phyloP scores from a whole-genome alignment of 2,888 invertebrate genomes.

The Mythimna impura region DNA sequence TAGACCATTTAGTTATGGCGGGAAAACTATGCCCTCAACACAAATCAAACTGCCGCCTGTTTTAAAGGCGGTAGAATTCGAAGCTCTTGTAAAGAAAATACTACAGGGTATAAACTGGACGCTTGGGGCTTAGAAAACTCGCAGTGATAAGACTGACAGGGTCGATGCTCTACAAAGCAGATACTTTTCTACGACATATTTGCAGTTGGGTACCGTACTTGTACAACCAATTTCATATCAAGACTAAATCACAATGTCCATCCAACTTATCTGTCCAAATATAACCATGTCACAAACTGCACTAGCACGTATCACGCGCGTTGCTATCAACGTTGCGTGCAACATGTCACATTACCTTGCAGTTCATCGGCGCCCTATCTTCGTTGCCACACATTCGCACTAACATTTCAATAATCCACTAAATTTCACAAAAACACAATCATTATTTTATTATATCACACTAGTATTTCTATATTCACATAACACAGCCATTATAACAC shows the following conservation, averaged over 20 bases:
- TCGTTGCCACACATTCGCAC: constrained; percentile 80
- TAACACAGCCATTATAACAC: constrained; percentile 46
- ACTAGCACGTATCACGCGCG: constrained; percentile 7
- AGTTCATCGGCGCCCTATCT: constrained; percentile 73
- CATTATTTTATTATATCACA: constrained; percentile 68
- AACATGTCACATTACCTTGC: constrained; percentile 73
- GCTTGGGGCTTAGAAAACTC: no score
- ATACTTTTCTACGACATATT: not conserved
- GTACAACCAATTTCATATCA: not conserved
- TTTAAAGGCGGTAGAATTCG: not conserved
- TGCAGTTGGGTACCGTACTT: not conserved
- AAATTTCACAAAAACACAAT: constrained; percentile 67
- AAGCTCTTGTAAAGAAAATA: not conserved
- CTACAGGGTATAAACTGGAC: no score
- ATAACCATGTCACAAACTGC: not conserved
- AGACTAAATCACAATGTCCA: no score
- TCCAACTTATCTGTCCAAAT: constrained; percentile 10
- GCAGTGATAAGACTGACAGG: not conserved
- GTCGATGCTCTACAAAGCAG: not conserved
- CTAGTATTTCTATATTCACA: constrained; percentile 70
- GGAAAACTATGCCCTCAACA: not conserved
- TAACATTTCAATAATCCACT: constrained; percentile 73
- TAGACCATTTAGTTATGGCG: not conserved
- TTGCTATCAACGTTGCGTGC: not conserved
- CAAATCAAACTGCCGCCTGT: not conserved